phyloP scores from a whole-genome alignment of 2,113 vertebrate genomes.

The Campylomormyrus numenius region DNA sequence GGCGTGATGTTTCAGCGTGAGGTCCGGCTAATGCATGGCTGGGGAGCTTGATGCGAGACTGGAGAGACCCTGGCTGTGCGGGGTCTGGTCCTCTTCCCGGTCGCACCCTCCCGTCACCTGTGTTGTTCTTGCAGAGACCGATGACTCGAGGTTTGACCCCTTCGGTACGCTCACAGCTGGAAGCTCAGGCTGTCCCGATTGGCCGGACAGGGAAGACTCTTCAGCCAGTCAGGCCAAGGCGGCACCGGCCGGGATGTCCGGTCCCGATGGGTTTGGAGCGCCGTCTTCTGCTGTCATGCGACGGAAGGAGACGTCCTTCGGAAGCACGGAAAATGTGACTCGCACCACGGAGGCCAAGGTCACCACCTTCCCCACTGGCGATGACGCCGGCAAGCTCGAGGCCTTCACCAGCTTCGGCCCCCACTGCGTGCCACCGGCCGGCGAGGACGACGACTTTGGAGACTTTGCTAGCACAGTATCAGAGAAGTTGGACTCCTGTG shows the following conservation, averaged over 20 bases:
- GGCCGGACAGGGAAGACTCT: slow-evolving; percentile 78
- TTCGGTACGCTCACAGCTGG: slow-evolving; percentile 74
- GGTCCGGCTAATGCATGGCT: neutral
- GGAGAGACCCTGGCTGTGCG: neutral
- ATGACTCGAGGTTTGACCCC: slow-evolving; percentile 83
- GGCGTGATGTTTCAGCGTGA: neutral
- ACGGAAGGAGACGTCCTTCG: slow-evolving; percentile 76
- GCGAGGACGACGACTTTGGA: slow-evolving; percentile 55
- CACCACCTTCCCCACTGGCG: slow-evolving; percentile 58
- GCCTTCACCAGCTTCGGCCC: slow-evolving; percentile 65
- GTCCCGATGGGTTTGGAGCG: slow-evolving; percentile 49
- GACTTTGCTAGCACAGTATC: slow-evolving; percentile 69
- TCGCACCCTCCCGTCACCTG: slow-evolving; percentile 20
- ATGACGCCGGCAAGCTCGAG: slow-evolving; percentile 59
- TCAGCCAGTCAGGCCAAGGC: slow-evolving; percentile 58
- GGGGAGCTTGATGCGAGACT: neutral
- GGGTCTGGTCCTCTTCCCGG: neutral
- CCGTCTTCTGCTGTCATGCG: slow-evolving; percentile 58
- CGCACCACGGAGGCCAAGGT: slow-evolving; percentile 67
- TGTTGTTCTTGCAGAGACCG: slow-evolving; percentile 79
- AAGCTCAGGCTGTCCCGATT: slow-evolving; percentile 75
- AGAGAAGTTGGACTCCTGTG: slow-evolving; percentile 47
- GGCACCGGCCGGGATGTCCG: slow-evolving; percentile 48
- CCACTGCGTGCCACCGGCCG: slow-evolving; percentile 10
- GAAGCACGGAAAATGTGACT: slow-evolving; percentile 78